Evolutionary conservation across 2,888 invertebrate species (phyloP).

Genomic region (Apantesis nais): DNA sequence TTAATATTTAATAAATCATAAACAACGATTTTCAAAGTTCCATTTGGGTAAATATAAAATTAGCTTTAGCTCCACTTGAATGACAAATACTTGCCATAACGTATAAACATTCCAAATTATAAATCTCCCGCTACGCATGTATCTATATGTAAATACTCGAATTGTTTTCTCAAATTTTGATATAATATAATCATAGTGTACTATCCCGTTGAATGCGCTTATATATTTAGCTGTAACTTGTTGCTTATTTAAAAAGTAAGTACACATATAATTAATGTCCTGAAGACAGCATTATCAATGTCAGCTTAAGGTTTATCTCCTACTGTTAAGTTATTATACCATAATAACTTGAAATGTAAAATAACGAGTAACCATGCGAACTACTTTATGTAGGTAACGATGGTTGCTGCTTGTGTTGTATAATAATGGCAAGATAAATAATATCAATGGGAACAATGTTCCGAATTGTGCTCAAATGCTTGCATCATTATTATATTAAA

Average conservation of each 20-base stretch:
- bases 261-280: neutral
- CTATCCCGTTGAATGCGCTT: constrained; percentile 1
- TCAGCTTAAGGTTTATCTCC: neutral
- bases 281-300: neutral
- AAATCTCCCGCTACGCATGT: neutral
- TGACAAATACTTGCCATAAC: neutral
- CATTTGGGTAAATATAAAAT: too few relatives aligned
- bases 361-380: neutral
- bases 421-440: neutral
- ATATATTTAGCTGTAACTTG: neutral
- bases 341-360: neutral
- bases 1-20: too few relatives aligned
- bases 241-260: constrained; percentile 1
- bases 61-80: too few relatives aligned
- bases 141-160: constrained; percentile 19
- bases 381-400: neutral
- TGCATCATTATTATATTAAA: constrained; percentile 7
- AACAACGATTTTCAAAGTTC: too few relatives aligned
- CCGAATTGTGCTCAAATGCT: constrained; percentile 29
- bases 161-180: constrained; percentile 14
- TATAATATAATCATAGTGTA: constrained; percentile 1
- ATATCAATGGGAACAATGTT: neutral
- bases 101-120: constrained; percentile 11
- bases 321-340: neutral
- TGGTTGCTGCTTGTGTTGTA: neutral